These are phyloP conservation scores for Noctuana brunneofusca DNA, from an alignment of 2,888 invertebrate species.

Conservation along the genomic window DNA sequence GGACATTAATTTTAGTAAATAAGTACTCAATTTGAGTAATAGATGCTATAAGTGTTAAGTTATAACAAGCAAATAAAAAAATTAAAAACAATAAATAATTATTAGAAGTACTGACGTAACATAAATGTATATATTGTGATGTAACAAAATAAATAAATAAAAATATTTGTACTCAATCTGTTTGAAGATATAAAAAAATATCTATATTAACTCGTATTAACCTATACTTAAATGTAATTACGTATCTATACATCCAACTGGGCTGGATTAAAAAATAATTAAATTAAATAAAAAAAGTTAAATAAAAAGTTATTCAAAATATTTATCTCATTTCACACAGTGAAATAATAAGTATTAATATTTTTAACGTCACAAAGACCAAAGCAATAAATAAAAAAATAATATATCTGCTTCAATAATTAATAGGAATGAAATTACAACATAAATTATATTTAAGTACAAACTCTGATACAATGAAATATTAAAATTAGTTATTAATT, in stretches of 20 bases:
- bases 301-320: conserved; percentile 13
- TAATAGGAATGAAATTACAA: conserved; percentile 17
- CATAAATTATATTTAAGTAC: neutral
- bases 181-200: conserved; percentile 9
- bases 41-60: neutral
- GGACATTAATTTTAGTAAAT: neutral
- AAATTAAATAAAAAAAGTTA: neutral
- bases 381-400: conserved; percentile 5
- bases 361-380: conserved; percentile 14
- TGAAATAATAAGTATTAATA: too few species aligned
- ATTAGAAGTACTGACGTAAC: neutral
- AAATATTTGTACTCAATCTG: conserved; percentile 20
- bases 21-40: neutral
- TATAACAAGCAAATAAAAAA: neutral
- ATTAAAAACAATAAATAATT: neutral
- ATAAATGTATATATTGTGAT: conserved; percentile 3
- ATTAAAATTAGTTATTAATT: neutral
- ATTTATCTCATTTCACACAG: neutral
- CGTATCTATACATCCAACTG: neutral
- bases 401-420: neutral
- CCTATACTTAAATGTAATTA: neutral
- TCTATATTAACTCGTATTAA: too few species aligned
- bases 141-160: conserved; percentile 1
- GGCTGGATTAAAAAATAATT: conserved; percentile 14
- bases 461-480: neutral